Evolutionary conservation across 2,113 vertebrate genomes (phyloP).

Genomic region (Leucoraja erinaceus): DNA sequence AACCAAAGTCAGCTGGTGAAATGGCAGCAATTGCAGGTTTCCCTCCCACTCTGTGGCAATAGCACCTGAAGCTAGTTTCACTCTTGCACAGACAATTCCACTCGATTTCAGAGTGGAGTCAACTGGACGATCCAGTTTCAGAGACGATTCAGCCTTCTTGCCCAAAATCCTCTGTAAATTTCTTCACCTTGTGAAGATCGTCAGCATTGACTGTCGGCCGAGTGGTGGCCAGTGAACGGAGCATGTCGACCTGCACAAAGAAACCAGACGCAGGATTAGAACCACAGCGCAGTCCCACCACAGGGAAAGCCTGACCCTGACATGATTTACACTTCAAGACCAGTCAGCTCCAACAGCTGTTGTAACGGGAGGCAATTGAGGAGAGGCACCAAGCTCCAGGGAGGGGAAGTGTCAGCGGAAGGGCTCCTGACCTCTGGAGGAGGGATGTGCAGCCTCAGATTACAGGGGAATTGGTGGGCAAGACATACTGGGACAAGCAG

Average conservation of each 20-base stretch:
- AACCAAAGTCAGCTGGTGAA: background rate
- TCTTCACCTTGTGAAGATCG: conserved; percentile 89
- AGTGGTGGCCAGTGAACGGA: conserved; percentile 86
- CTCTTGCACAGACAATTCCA: background rate
- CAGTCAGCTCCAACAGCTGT: too few species aligned
- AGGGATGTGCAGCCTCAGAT: too few species aligned
- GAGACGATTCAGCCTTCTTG: conserved; percentile 76
- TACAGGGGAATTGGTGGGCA: too few species aligned
- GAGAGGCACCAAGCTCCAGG: too few species aligned
- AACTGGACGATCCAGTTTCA: conserved; percentile 6
- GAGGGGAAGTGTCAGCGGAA: too few species aligned
- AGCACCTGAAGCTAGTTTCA: conserved; percentile 8
- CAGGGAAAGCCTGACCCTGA: background rate
- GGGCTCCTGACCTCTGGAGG: too few species aligned
- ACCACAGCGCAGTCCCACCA: background rate
- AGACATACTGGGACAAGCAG: too few species aligned
- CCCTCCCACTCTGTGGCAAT: background rate
- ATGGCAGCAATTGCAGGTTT: background rate
- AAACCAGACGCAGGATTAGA: background rate
- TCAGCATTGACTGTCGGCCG: conserved; percentile 88
- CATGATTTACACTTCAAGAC: too few species aligned
- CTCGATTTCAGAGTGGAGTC: background rate
- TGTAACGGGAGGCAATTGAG: too few species aligned
- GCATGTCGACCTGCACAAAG: conserved; percentile 80
- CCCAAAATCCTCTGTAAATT: conserved; percentile 96